Conservation (phyloP, 2,113 vertebrate species). For the Hirundichthys speculiger region DNA sequence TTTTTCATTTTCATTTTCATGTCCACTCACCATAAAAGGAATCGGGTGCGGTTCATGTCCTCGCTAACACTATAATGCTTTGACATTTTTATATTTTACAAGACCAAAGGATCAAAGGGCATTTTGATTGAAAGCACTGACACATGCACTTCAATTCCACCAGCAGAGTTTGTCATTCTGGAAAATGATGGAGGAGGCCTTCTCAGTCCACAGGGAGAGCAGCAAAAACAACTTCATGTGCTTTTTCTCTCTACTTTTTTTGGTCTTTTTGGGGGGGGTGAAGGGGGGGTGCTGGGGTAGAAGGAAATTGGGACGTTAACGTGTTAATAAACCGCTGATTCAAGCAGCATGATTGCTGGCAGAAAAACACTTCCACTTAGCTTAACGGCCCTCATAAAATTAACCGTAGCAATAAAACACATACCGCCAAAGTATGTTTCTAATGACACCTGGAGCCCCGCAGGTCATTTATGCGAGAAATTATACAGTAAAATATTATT, state of each 20-base stretch:
- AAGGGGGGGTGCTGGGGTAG: neutral
- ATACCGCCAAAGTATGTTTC: constrained; percentile 77
- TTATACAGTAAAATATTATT: constrained; percentile 78
- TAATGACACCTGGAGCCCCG: constrained; percentile 78
- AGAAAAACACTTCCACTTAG: constrained; percentile 73
- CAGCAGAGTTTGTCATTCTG: neutral
- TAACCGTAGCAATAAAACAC: constrained; percentile 79
- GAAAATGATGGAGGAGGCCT: neutral
- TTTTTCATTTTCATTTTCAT: too few species aligned
- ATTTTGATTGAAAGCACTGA: too few species aligned
- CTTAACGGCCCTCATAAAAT: constrained; percentile 80
- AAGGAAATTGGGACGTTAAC: neutral
- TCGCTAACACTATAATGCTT: constrained; percentile 9
- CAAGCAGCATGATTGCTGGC: constrained; percentile 70
- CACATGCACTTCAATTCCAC: too few species aligned
- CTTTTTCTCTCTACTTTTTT: constrained; percentile 1
- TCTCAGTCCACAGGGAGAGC: neutral
- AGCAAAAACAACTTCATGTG: constrained; percentile 30
- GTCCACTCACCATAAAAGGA: too few species aligned
- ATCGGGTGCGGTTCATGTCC: constrained; percentile 10
- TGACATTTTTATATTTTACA: neutral
- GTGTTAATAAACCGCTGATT: constrained; percentile 69
- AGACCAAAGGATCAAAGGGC: too few species aligned
- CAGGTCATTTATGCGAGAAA: constrained; percentile 73
- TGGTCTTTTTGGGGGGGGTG: neutral